These are phyloP conservation scores for Syngnathus floridae DNA, from an alignment of 2,113 vertebrate genomes.

Conservation along the genomic window DNA sequence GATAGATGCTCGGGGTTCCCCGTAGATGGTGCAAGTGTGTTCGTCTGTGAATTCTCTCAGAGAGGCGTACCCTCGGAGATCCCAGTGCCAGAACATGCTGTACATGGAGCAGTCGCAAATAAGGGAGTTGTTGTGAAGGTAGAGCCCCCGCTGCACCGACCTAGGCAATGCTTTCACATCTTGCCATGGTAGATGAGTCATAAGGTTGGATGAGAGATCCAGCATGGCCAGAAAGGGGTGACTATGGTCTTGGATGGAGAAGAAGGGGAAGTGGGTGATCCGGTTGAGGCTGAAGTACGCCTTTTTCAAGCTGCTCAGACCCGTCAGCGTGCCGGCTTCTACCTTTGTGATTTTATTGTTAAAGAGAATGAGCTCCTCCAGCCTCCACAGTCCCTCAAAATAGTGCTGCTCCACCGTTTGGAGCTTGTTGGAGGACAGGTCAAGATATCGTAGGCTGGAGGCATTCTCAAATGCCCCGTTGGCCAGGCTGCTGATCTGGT, in stretches of 20 bases:
- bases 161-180: slow-evolving; percentile 77
- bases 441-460: slow-evolving; percentile 78
- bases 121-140: slow-evolving; percentile 89
- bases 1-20: slow-evolving; percentile 65
- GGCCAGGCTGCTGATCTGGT: slow-evolving; percentile 73
- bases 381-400: slow-evolving; percentile 76
- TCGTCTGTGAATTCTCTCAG: slow-evolving; percentile 78
- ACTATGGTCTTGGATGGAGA: slow-evolving; percentile 75
- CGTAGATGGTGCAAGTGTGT: slow-evolving; percentile 76
- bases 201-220: slow-evolving; percentile 89
- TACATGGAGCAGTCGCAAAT: slow-evolving; percentile 83
- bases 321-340: slow-evolving; percentile 70
- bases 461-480: slow-evolving; percentile 73
- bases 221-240: slow-evolving; percentile 78
- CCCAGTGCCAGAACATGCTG: slow-evolving; percentile 81
- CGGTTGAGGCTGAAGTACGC: slow-evolving; percentile 90
- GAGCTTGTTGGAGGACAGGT: slow-evolving; percentile 88
- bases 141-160: slow-evolving; percentile 81
- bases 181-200: slow-evolving; percentile 77
- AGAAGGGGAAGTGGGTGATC: slow-evolving; percentile 84
- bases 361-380: slow-evolving; percentile 89
- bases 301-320: slow-evolving; percentile 76
- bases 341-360: slow-evolving; percentile 81
- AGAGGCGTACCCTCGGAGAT: slow-evolving; percentile 74
- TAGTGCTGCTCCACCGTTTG: slow-evolving; percentile 70